Base-by-base conservation (phyloP, 2,888 invertebrate species). In the Hydriomena furcata region DNA sequence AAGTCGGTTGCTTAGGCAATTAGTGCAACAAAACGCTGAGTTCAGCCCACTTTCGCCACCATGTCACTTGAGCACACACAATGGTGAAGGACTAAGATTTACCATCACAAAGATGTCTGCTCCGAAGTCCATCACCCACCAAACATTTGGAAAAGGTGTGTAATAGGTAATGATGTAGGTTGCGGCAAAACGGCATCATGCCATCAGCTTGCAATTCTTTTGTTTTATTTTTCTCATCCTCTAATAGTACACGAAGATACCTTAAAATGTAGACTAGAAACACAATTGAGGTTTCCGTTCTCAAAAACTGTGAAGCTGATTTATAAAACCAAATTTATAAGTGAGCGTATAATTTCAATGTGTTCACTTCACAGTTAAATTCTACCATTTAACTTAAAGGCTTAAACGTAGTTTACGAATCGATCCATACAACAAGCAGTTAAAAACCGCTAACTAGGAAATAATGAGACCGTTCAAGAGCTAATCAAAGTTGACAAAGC, bases 401-500 rank as follows among this genome's bases (percentile, higher is more conserved):
- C 17, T 11, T 11, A 30, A 30, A 7, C 12, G 11, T 28, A 5
- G 5, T 10, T 28, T 5, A 40, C 7, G 1, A 8, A 23, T 32
- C 7, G 12, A 23, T 20, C 21, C 21, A 23, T 1, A 25, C 20
- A 27, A 8, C 10, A 25, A 36, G 5, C n/a, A 37, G 31, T 8
- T 37, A 41, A 35, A 5, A 27, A 23, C 38, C 42, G 34, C 25
- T 43, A 43, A 27, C n/a, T 17, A 48, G 30, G 28, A 12, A 36
- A 24, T 48, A 48, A 48, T 42, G 23, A 35, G 34, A 37, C 36
- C 36, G 20, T 25, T 36, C 5, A 36, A 42, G 35, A 49, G 41
- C 36, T 49, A 42, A 49, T 49, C 42, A 42, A 42, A 37, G 31
- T 49, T 42, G 37, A 28, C 52, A 50, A 32, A 38, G 48, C 50